Evolutionary conservation across 2,797 vertebrate genomes (phyloP).

Genomic region (Erpetoichthys calabaricus): DNA sequence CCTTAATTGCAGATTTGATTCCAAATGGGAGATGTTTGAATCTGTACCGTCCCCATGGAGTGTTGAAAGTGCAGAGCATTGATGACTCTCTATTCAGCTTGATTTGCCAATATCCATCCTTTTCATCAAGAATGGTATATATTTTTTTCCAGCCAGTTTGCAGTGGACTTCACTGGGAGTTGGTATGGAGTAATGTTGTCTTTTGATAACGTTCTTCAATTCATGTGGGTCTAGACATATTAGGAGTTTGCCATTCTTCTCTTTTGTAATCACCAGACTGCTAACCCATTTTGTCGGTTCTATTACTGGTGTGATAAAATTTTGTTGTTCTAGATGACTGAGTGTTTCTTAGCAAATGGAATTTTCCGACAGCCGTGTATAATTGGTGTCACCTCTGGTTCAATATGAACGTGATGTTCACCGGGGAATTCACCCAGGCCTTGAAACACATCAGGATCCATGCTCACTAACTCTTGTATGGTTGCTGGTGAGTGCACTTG

Average conservation of each 20-base stretch:
- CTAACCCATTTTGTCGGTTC: slow-evolving; percentile 18
- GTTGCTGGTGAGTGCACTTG: no score
- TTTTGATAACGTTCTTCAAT: slow-evolving; percentile 22
- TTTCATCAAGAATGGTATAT: slow-evolving; percentile 16
- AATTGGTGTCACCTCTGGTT: no score
- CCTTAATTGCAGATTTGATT: slow-evolving; percentile 19
- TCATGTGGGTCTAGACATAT: slow-evolving; percentile 22
- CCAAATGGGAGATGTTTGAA: slow-evolving; percentile 17
- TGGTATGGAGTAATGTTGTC: slow-evolving; percentile 19
- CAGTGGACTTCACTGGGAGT: slow-evolving; percentile 13
- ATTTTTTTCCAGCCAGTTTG: slow-evolving; percentile 18
- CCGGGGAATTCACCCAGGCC: no score
- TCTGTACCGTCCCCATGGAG: slow-evolving; percentile 14
- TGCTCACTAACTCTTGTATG: no score
- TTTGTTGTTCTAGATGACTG: background rate
- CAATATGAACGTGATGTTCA: no score
- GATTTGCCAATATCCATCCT: slow-evolving; percentile 25
- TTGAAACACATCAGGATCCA: no score
- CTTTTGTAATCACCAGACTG: slow-evolving; percentile 18
- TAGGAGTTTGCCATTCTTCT: slow-evolving; percentile 9
- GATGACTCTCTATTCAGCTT: slow-evolving; percentile 19
- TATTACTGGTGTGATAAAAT: slow-evolving; percentile 5
- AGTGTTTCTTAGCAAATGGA: slow-evolving; percentile 5
- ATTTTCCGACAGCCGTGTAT: no score
- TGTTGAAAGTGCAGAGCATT: slow-evolving; percentile 14